These are phyloP conservation scores for Tringa solitaria DNA, from an alignment of 2,113 vertebrate genomes.

Conservation along the genomic window DNA sequence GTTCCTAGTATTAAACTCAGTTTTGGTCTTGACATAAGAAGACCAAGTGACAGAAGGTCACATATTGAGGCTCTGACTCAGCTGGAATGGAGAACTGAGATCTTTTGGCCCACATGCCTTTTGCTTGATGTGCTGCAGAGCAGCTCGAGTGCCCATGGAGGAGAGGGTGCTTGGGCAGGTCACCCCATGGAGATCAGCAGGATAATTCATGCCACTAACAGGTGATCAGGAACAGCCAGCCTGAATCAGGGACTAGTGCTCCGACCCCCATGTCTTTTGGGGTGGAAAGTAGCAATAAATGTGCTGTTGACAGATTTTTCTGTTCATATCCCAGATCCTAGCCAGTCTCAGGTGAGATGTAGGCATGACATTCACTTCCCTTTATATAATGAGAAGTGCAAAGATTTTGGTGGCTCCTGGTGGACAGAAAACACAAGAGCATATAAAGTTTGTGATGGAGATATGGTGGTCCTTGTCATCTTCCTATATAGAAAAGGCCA, in stretches of 20 bases:
- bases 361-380: not conserved
- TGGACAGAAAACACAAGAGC: not conserved
- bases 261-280: not conserved
- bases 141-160: not conserved
- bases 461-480: not conserved
- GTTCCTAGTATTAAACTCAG: not conserved
- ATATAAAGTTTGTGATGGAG: too few species aligned
- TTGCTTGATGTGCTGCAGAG: not conserved
- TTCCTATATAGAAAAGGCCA: not conserved
- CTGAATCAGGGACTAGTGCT: not conserved
- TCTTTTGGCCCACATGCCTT: not conserved
- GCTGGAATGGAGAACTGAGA: not conserved
- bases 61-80: not conserved
- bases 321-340: not conserved
- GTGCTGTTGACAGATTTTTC: not conserved
- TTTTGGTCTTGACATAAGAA: constrained; percentile 24
- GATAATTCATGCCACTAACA: not conserved
- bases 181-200: not conserved
- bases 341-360: not conserved
- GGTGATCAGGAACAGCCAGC: not conserved
- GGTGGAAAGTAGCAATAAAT: not conserved
- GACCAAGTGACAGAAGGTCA: constrained; percentile 19
- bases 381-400: not conserved
- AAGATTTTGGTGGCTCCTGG: not conserved
- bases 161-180: not conserved